Percentiles rank a stretch among this genome's conserved stretches.
Conservation (phyloP, 30 jellyfish, hydroid and myxozoan genomes). For the Pelagia noctiluca region DNA sequence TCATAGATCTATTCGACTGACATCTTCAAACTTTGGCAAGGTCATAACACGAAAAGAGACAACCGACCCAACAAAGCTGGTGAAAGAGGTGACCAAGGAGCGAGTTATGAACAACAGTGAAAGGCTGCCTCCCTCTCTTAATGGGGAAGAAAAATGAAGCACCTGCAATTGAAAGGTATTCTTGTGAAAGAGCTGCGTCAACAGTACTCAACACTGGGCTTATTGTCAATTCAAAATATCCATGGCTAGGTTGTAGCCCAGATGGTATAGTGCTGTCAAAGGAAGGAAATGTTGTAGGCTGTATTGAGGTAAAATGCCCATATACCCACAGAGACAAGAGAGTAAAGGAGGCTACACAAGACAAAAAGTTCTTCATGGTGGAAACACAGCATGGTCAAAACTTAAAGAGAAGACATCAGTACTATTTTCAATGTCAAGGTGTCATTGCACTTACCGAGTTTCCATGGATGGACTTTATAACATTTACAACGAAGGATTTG, state of each 20-base stretch:
- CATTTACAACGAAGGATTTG: too few relatives aligned
- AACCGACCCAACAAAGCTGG: background rate
- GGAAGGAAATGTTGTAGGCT: too few relatives aligned
- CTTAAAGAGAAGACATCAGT: too few relatives aligned
- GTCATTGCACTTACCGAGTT: too few relatives aligned
- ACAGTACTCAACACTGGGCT: background rate
- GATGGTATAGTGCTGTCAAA: too few relatives aligned
- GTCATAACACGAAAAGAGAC: background rate
- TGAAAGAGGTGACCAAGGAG: background rate
- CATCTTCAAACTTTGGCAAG: background rate
- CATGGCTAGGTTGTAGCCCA: too few relatives aligned
- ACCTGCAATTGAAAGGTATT: slow-evolving; percentile 4
- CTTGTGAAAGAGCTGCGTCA: background rate
- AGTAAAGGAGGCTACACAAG: slow-evolving; percentile 7
- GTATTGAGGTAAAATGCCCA: too few relatives aligned
- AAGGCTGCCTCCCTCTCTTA: background rate
- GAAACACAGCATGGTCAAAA: background rate
- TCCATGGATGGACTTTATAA: too few relatives aligned
- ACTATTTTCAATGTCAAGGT: too few relatives aligned
- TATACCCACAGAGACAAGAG: background rate
- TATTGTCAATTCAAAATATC: too few relatives aligned
- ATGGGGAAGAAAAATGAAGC: slow-evolving; percentile 36
- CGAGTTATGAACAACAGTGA: background rate
- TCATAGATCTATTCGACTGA: background rate
- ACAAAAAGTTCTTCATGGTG: background rate